Conservation (phyloP, 2,888 invertebrate species). For the Pachycephus smyrnensis region DNA sequence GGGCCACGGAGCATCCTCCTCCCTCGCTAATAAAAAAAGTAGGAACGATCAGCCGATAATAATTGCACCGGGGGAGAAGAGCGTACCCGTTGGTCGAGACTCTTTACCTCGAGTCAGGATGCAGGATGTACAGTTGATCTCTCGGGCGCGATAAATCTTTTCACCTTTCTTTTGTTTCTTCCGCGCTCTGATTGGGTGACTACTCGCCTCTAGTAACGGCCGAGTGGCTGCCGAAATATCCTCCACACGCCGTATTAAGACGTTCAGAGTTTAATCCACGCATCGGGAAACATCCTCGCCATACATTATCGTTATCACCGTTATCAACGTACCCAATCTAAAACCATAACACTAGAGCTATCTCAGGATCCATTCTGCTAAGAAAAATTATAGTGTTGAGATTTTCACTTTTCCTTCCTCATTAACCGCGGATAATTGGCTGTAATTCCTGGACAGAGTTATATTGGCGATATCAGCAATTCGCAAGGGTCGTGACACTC, state of each 20-base stretch:
- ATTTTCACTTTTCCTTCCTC: neutral
- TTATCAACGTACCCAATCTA: neutral
- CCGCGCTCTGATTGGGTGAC: slow-evolving; percentile 65
- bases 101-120: slow-evolving; percentile 23
- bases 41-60: slow-evolving; percentile 39
- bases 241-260: slow-evolving; percentile 17
- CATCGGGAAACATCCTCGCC: neutral
- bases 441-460: neutral
- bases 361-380: neutral
- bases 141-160: slow-evolving; percentile 58
- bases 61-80: slow-evolving; percentile 28
- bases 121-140: slow-evolving; percentile 47
- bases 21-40: slow-evolving; percentile 10
- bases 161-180: slow-evolving; percentile 66
- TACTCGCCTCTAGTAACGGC: slow-evolving; percentile 43
- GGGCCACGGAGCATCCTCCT: slow-evolving; percentile 28
- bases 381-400: neutral
- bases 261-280: slow-evolving; percentile 12
- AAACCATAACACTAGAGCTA: neutral
- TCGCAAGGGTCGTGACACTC: neutral
- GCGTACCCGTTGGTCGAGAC: slow-evolving; percentile 4
- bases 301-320: neutral
- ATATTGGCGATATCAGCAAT: neutral
- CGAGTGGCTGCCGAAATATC: slow-evolving; percentile 36
- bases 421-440: neutral